Percentiles rank a stretch among this genome's conserved stretches.
These are phyloP conservation scores for Anabas testudineus DNA, from an alignment of 2,797 vertebrate genomes.

Conservation along the genomic window DNA sequence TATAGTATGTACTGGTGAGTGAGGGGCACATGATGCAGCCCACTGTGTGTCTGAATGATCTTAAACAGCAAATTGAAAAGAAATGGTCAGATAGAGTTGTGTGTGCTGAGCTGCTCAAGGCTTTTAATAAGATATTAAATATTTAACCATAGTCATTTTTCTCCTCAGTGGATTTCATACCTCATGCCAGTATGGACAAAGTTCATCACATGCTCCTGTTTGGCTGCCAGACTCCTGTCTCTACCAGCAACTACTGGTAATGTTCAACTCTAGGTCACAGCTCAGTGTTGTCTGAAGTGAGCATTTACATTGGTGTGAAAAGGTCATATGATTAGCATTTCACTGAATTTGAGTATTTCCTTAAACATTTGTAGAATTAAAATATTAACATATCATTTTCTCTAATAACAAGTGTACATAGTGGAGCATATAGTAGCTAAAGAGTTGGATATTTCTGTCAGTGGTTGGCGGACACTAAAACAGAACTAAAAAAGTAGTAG, in stretches of 20 bases:
- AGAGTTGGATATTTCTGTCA: no score
- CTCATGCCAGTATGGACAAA: slow-evolving; percentile 95
- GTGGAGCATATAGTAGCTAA: no score
- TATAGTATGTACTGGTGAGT: slow-evolving; percentile 31
- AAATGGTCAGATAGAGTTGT: no score
- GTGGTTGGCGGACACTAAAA: no score
- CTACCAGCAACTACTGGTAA: slow-evolving; percentile 92
- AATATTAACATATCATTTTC: background rate
- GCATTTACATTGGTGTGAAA: background rate
- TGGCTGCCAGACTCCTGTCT: slow-evolving; percentile 91
- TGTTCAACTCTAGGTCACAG: slow-evolving; percentile 14
- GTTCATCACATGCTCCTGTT: slow-evolving; percentile 98
- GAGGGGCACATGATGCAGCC: no score
- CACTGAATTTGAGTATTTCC: no score
- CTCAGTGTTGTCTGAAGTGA: background rate
- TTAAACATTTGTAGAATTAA: background rate
- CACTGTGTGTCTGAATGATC: no score
- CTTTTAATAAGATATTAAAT: background rate
- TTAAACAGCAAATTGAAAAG: no score
- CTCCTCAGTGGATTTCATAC: slow-evolving; percentile 94
- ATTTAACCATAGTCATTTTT: slow-evolving; percentile 42
- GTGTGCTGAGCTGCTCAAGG: background rate
- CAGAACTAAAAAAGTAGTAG: no score
- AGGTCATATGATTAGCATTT: background rate
- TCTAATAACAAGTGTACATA: background rate